A percentile compares a stretch with the other conserved stretches of the same genome.
These are phyloP conservation scores for Leguminivora glycinivorella DNA, from an alignment of 1,140 invertebrate genomes.

Conservation along the genomic window DNA sequence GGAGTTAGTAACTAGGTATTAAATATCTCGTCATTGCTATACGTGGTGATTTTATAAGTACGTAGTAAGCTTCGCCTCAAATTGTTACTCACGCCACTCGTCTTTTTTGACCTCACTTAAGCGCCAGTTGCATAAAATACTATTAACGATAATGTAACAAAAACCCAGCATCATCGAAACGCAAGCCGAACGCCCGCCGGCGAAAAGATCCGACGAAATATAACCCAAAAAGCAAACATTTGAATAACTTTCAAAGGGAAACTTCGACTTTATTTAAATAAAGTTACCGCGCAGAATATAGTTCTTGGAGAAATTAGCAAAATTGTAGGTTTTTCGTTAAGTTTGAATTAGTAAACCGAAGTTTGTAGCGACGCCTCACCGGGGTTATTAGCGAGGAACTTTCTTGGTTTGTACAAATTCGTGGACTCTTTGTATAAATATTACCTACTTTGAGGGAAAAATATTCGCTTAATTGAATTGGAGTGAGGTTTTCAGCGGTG, in stretches of 20 bases:
- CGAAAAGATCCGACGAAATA: neutral
- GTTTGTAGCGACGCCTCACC: conserved; percentile 31
- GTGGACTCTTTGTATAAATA: conserved; percentile 50
- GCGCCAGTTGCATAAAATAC: no score
- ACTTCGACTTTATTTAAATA: conserved; percentile 18
- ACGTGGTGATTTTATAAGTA: no score
- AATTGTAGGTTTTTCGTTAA: conserved; percentile 20
- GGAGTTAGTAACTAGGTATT: no score
- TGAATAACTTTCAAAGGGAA: conserved; percentile 24
- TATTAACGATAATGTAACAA: no score
- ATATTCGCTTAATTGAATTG: conserved; percentile 22
- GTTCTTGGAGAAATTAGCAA: conserved; percentile 24
- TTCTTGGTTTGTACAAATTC: conserved; percentile 54
- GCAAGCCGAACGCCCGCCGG: neutral
- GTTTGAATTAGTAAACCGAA: conserved; percentile 30
- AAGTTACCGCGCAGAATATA: conserved; percentile 17
- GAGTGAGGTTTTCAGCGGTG: conserved; percentile 15
- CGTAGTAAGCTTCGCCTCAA: no score
- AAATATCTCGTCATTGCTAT: no score
- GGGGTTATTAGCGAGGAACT: conserved; percentile 35
- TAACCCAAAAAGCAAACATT: conserved; percentile 19
- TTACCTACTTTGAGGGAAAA: conserved; percentile 25
- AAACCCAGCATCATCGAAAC: neutral
- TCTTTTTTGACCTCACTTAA: no score
- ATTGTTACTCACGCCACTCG: no score